A percentile compares a stretch with the other conserved stretches of the same genome.
phyloP scores from a whole-genome alignment of 1,140 invertebrate genomes.

The Drosophila nikananu region DNA sequence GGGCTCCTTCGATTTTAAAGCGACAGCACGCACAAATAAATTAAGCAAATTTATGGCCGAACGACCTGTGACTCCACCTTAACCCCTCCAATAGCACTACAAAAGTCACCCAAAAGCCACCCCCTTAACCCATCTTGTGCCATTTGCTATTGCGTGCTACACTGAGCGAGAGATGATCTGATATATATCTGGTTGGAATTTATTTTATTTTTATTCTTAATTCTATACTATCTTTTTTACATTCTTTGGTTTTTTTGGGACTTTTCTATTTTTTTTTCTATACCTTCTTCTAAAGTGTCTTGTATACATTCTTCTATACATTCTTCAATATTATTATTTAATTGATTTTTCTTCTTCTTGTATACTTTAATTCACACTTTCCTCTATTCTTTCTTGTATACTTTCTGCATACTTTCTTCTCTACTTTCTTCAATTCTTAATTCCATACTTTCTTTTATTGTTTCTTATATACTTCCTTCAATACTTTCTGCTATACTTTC shows the following conservation, averaged over 20 bases:
- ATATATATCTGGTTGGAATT: not conserved
- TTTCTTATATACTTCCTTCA: no score
- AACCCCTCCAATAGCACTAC: not conserved
- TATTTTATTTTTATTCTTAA: not conserved
- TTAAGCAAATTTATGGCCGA: conserved; percentile 76
- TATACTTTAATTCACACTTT: no score
- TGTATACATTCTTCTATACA: not conserved
- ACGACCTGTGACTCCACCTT: conserved; percentile 25
- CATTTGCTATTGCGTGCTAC: conserved; percentile 47
- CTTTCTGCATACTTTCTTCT: no score
- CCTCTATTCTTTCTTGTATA: no score
- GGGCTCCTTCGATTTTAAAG: conserved; percentile 56
- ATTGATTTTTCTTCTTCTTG: no score
- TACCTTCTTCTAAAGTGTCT: not conserved
- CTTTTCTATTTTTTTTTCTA: not conserved
- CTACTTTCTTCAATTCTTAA: no score
- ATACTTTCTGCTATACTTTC: no score
- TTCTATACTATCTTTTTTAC: not conserved
- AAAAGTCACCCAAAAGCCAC: no score
- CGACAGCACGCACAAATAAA: conserved; percentile 75
- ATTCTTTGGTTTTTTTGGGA: no score
- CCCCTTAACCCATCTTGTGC: conserved; percentile 34
- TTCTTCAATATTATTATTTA: not conserved
- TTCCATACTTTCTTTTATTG: no score
- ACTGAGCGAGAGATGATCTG: not conserved